Conservation (phyloP, 2,113 vertebrate genomes). For the Actinemys pallida region DNA sequence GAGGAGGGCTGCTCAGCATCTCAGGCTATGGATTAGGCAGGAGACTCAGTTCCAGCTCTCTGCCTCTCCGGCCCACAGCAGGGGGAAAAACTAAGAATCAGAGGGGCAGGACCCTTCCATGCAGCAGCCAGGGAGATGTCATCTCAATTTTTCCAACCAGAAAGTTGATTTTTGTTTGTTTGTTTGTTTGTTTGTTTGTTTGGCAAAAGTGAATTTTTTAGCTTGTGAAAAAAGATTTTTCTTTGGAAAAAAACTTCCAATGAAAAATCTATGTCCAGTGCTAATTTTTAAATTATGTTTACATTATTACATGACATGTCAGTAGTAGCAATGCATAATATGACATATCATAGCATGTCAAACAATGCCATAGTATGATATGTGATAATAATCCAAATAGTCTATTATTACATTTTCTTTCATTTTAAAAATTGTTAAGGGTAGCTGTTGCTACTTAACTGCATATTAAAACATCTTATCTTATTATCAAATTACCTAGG, state of each 20-base stretch:
- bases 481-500: background rate
- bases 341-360: too few species aligned
- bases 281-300: background rate
- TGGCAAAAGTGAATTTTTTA: background rate
- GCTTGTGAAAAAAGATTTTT: background rate
- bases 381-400: too few species aligned
- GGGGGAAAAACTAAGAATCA: background rate
- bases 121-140: background rate
- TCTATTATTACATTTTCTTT: background rate
- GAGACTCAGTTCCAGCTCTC: background rate
- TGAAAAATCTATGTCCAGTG: background rate
- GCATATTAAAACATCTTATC: background rate
- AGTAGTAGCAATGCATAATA: too few species aligned
- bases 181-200: too few species aligned
- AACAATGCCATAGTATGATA: too few species aligned
- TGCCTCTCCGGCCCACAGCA: background rate
- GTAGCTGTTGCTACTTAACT: background rate
- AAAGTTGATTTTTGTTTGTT: background rate
- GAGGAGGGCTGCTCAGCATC: background rate
- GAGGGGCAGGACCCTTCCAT: background rate
- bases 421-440: background rate
- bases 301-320: background rate
- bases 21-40: background rate
- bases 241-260: background rate
- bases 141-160: background rate